phyloP scores from a whole-genome alignment of 2,888 invertebrate species.

The Brenthis daphne region DNA sequence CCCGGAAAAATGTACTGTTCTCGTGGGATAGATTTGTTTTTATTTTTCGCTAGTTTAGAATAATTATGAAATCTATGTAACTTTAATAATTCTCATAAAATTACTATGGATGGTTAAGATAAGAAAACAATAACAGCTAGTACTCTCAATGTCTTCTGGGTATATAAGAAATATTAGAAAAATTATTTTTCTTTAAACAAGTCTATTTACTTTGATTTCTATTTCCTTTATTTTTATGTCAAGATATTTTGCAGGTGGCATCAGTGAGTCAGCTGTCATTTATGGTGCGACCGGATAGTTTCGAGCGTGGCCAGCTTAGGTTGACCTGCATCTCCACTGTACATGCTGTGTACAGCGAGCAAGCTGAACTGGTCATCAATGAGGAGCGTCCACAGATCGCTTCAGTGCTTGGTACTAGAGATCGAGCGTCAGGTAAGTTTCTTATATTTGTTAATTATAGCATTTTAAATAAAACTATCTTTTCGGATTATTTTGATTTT shows the following conservation, averaged over 20 bases:
- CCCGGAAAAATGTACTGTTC: no score
- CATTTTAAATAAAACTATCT: no score
- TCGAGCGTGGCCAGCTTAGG: constrained; percentile 84
- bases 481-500: no score
- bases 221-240: not conserved
- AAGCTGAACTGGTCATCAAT: constrained; percentile 84
- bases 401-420: constrained; percentile 87
- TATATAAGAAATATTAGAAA: not conserved
- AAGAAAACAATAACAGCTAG: no score
- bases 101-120: no score
- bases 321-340: constrained; percentile 85
- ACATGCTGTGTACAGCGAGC: constrained; percentile 85
- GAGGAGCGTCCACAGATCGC: constrained; percentile 89
- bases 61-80: no score
- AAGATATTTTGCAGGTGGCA: constrained; percentile 57
- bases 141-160: no score
- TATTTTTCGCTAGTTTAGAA: no score
- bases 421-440: constrained; percentile 77
- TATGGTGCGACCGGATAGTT: constrained; percentile 84
- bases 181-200: not conserved
- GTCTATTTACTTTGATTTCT: not conserved
- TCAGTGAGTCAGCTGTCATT: constrained; percentile 75
- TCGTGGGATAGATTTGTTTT: no score
- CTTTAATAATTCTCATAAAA: no score
- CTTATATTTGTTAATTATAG: constrained; percentile 2